Evolutionary conservation across 2,113 vertebrate species (phyloP).

Genomic region (Sinocyclocheilus anophthalmus): DNA sequence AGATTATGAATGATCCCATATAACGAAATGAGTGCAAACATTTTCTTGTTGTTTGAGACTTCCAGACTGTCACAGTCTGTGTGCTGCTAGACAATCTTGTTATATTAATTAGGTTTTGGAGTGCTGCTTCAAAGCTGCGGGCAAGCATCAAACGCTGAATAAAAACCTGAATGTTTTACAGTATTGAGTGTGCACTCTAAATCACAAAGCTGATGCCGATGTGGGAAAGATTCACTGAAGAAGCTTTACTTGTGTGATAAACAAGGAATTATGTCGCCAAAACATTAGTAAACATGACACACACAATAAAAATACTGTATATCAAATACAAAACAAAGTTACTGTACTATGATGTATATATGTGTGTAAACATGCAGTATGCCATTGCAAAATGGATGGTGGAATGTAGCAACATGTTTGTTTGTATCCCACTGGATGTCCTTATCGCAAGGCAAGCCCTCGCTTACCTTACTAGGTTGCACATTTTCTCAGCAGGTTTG

Average conservation of each 20-base stretch:
- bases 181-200: neutral
- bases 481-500: neutral
- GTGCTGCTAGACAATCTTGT: slow-evolving; percentile 45
- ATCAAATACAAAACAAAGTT: neutral
- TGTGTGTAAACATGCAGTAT: neutral
- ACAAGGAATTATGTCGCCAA: neutral
- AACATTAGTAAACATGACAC: neutral
- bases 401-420: neutral
- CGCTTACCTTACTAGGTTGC: neutral
- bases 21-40: neutral
- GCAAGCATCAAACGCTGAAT: slow-evolving; percentile 4
- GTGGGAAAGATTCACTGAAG: neutral
- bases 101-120: slow-evolving; percentile 24
- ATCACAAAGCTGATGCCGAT: slow-evolving; percentile 11
- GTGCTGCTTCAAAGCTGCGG: slow-evolving; percentile 21
- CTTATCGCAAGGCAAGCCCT: slow-evolving; percentile 4
- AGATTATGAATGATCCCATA: slow-evolving; percentile 4
- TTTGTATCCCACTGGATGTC: slow-evolving; percentile 11
- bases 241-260: slow-evolving; percentile 5
- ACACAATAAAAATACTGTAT: neutral
- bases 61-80: slow-evolving; percentile 28
- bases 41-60: slow-evolving; percentile 19
- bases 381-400: neutral
- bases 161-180: neutral
- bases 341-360: neutral